Evolutionary conservation across 2,113 vertebrate species (phyloP).

Genomic region (Ceyx melanurus): DNA sequence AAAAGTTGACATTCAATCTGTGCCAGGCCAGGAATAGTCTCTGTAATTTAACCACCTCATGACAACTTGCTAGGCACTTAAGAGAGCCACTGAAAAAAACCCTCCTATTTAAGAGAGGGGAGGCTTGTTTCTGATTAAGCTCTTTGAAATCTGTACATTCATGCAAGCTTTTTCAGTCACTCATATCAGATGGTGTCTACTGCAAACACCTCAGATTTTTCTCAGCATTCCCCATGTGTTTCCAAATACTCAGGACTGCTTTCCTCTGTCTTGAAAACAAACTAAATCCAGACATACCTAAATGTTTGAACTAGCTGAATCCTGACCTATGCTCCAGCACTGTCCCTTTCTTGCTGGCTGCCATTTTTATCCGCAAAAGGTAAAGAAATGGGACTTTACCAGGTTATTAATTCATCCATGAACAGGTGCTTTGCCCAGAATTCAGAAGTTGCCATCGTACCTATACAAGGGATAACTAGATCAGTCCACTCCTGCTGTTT

Average conservation of each 20-base stretch:
- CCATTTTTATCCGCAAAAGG: not conserved
- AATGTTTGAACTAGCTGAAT: not conserved
- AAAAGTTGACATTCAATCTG: conserved; percentile 56
- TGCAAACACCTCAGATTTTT: not conserved
- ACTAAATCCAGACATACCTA: not conserved
- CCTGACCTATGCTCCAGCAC: not conserved
- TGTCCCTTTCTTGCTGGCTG: not conserved
- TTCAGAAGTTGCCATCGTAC: not conserved
- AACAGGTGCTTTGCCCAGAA: not conserved
- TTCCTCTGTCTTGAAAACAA: not conserved
- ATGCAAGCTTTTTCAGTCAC: not conserved
- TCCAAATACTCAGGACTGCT: not conserved
- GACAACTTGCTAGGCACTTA: not conserved
- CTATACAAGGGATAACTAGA: not conserved
- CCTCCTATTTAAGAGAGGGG: not conserved
- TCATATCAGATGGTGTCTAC: not conserved
- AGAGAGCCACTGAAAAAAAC: conserved; percentile 17
- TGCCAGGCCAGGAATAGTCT: conserved; percentile 57
- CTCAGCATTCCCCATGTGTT: not conserved
- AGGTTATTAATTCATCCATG: not conserved
- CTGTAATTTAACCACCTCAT: conserved; percentile 52
- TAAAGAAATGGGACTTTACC: not conserved
- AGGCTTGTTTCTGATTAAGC: not conserved
- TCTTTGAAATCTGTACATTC: not conserved
- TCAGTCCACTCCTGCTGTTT: not conserved